Conservation (phyloP, 2,113 vertebrate genomes). For the Dicerorhinus sumatrensis region DNA sequence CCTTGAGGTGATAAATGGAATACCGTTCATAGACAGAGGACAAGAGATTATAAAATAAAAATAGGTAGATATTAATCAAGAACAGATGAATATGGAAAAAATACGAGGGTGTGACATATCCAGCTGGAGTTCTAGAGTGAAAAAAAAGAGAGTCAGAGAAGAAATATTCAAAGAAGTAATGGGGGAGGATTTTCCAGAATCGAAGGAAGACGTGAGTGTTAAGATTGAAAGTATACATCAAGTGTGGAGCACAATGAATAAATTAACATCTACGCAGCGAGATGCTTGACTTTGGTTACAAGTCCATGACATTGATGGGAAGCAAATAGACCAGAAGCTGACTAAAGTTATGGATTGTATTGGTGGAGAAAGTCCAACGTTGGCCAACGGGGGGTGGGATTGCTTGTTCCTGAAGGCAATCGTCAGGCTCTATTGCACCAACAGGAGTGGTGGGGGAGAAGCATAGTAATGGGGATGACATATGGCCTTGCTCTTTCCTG, state of each 20-base stretch:
- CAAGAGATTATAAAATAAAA: not conserved
- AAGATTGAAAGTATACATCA: not conserved
- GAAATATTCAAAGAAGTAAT: not conserved
- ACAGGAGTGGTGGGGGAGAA: not conserved
- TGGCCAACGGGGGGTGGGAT: not conserved
- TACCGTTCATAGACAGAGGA: not conserved
- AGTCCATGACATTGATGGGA: not conserved
- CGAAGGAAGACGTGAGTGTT: not conserved
- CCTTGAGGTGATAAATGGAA: not conserved
- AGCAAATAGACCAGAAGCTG: not conserved
- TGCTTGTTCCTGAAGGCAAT: not conserved
- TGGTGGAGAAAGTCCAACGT: not conserved
- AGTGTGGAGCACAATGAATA: not conserved
- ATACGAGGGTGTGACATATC: not conserved
- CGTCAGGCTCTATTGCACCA: not conserved
- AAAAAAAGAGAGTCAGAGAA: not conserved
- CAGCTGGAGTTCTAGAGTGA: not conserved
- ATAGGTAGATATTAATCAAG: not conserved
- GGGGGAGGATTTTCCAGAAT: not conserved
- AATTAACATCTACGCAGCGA: not conserved
- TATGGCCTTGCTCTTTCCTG: not conserved
- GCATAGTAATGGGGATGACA: not conserved
- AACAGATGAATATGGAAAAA: not conserved
- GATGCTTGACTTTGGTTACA: not conserved
- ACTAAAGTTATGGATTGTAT: not conserved